Base-by-base conservation (phyloP, 2,113 vertebrate genomes). In the Aegypius monachus region DNA sequence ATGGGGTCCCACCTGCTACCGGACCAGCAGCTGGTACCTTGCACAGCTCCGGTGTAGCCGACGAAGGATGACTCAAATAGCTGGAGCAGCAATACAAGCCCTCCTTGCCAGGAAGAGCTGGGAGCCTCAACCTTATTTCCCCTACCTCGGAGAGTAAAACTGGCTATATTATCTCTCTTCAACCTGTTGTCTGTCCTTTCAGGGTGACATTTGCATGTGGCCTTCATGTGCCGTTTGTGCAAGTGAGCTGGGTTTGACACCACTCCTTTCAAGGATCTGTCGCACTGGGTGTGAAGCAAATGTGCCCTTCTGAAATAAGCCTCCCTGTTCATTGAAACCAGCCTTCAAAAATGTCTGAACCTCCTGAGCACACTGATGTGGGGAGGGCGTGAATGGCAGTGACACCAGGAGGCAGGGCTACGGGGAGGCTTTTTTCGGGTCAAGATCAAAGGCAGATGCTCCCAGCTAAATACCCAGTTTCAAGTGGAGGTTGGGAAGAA, bases 31-130 rank as follows among this genome's bases (percentile, higher is more conserved):
- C 52, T 47, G 32, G 52, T 13, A 22, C 25, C 40, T 83, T 12
- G 16, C 16, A 27, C 40, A 34, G 52, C 29, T 29, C 25, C 6
- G 3, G 18, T 22, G n/a, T 21, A 58, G 32, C 15, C 50, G 48
- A 0, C 0, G 1, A 45, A 31, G 63, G 47, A 40, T 11, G n/a
- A 59, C 15, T 23, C 25, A 40, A 55, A 61, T 6, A 73, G 16
- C 36, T 62, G 31, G 56, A 89, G 61, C 40, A 86, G 42, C 22
- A 70, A 31, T 4, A 18, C 11, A 31, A 79, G 10, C 18, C 20
- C 16, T 17, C 6, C n/a, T 42, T 74, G 15, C 50, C 61, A 50
- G 61, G 14, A 90, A 78, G 3, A 61, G 12, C 36, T 70, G 61
- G 18, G 42, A 63, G 16, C 47, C 16, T 80, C 52, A 26, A 40